Evolutionary conservation across 1,140 invertebrate species (phyloP).

Genomic region (Macrobrachium rosenbergii): DNA sequence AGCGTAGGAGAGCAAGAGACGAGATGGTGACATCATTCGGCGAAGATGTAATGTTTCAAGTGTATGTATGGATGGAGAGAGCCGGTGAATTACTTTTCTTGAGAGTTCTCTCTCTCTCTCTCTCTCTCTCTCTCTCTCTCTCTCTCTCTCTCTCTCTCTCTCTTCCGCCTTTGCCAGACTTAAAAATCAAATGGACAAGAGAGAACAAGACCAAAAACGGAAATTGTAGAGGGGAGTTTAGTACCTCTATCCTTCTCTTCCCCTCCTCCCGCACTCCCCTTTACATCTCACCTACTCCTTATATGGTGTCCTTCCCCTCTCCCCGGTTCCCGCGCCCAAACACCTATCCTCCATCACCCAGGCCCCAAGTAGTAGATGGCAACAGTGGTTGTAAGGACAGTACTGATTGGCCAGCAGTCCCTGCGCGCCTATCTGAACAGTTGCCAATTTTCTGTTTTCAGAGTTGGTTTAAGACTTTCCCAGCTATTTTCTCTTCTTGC

Average conservation of each 20-base stretch:
- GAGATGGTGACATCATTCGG: too few species aligned
- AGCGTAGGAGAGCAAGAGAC: too few species aligned
- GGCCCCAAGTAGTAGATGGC: constrained; percentile 39
- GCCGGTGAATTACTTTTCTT: neutral
- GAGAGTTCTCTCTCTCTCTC: too few species aligned
- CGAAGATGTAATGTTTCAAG: too few species aligned
- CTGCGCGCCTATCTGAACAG: constrained; percentile 60
- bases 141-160: constrained; percentile 31
- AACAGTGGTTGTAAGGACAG: constrained; percentile 60
- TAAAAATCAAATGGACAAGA: constrained; percentile 61
- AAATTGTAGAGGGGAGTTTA: constrained; percentile 61
- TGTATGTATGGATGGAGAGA: neutral
- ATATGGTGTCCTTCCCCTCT: neutral
- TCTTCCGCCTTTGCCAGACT: constrained; percentile 35
- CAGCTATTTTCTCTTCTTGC: too few species aligned
- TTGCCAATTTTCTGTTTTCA: constrained; percentile 51
- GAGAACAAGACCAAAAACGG: constrained; percentile 57
- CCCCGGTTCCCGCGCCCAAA: neutral
- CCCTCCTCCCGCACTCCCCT: neutral
- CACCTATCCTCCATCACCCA: neutral
- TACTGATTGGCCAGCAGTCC: constrained; percentile 56
- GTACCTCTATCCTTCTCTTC: constrained; percentile 3
- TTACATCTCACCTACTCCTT: neutral
- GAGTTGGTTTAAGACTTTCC: constrained; percentile 46
- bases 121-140: constrained; percentile 30